Conservation (phyloP, 2,113 vertebrate species). For the Calyptommatus sinebrachiatus region DNA sequence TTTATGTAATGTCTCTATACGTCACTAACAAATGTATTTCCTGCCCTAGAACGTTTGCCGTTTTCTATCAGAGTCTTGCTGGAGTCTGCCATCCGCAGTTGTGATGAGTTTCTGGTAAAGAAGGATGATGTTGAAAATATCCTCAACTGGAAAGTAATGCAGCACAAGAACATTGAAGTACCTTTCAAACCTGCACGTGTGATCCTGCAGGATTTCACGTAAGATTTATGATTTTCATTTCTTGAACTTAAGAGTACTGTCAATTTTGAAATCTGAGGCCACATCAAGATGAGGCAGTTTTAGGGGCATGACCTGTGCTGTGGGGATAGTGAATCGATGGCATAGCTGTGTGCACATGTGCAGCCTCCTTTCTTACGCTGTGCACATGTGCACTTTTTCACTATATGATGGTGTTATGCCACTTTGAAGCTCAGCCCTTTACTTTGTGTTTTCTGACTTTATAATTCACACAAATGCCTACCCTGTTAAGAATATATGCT, state of each 20-base stretch:
- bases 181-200: constrained; percentile 93
- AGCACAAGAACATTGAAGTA: constrained; percentile 88
- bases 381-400: no score
- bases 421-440: no score
- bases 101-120: constrained; percentile 93
- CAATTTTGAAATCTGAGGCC: not conserved
- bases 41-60: constrained; percentile 76
- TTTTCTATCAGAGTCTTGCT: constrained; percentile 93
- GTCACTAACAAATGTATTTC: not conserved
- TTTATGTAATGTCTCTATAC: not conserved
- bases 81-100: constrained; percentile 92
- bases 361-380: no score
- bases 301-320: no score
- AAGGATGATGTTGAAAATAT: constrained; percentile 89
- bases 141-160: constrained; percentile 87
- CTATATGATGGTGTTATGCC: no score
- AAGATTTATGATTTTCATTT: constrained; percentile 53
- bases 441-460: not conserved
- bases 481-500: not conserved
- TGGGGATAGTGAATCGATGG: no score
- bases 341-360: no score
- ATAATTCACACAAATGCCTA: not conserved
- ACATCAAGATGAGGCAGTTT: no score
- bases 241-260: not conserved
- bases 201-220: constrained; percentile 98